Percentiles rank a stretch among this genome's conserved stretches.
Conservation (phyloP, 2,888 invertebrate genomes). For the Eledone cirrhosa region DNA sequence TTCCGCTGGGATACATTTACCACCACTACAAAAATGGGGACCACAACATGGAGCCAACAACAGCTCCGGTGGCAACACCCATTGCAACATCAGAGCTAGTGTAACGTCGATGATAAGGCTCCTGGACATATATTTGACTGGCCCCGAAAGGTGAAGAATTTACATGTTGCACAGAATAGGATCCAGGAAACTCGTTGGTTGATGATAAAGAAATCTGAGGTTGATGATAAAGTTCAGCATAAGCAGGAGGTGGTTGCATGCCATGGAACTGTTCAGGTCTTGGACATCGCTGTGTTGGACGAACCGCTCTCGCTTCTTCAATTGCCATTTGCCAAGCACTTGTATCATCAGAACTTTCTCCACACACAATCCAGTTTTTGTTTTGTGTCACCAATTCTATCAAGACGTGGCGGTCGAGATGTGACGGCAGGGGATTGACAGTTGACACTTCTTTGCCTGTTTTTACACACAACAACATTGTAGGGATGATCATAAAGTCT, state of each 20-base stretch:
- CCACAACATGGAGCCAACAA: constrained; percentile 12
- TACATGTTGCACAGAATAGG: constrained; percentile 1
- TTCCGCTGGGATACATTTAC: too few relatives aligned
- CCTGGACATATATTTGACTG: not conserved
- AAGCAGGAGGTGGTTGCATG: not conserved
- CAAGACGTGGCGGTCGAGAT: constrained; percentile 39
- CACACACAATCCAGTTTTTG: constrained; percentile 51
- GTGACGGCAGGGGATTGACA: constrained; percentile 43
- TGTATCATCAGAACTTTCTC: constrained; percentile 59
- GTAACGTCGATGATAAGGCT: not conserved
- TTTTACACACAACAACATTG: constrained; percentile 52
- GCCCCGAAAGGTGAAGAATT: not conserved
- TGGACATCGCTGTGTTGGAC: not conserved
- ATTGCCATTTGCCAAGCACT: constrained; percentile 61
- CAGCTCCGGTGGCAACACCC: constrained; percentile 8
- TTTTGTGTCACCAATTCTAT: constrained; percentile 47
- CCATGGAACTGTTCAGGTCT: not conserved
- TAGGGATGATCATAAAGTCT: constrained; percentile 56
- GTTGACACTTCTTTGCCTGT: constrained; percentile 53
- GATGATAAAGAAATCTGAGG: not conserved
- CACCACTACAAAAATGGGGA: constrained; percentile 19
- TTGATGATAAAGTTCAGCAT: not conserved
- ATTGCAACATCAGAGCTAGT: constrained; percentile 2
- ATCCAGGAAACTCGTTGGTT: not conserved
- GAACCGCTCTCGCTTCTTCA: constrained; percentile 50